Conservation (phyloP, 2,797 vertebrate genomes). For the Myotis planiceps region DNA sequence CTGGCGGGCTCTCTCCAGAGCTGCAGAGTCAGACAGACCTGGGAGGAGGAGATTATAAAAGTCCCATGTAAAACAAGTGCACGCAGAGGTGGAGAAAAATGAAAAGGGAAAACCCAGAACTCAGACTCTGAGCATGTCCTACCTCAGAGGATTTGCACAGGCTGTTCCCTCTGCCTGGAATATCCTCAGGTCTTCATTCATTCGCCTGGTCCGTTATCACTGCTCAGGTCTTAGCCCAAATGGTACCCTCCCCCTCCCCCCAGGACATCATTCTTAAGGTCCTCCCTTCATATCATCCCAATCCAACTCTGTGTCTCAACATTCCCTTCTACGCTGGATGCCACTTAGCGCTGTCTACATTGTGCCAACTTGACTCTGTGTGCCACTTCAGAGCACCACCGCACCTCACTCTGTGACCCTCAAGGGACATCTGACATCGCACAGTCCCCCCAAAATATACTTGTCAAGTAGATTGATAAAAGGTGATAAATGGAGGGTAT, state of each 20-base stretch:
- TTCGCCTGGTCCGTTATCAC: accelerated
- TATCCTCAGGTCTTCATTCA: background rate
- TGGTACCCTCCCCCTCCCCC: accelerated
- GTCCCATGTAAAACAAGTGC: background rate
- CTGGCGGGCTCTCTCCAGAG: background rate
- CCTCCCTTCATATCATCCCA: accelerated
- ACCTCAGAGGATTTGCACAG: background rate
- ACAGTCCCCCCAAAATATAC: background rate
- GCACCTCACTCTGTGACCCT: background rate
- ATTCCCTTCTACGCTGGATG: background rate
- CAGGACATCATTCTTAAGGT: background rate
- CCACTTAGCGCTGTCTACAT: background rate
- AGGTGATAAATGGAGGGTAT: background rate
- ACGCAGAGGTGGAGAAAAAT: background rate
- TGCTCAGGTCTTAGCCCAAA: background rate
- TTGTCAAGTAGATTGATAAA: background rate
- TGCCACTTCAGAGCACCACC: background rate
- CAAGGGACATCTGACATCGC: background rate
- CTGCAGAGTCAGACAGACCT: background rate
- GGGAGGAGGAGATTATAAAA: accelerated
- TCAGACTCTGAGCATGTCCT: background rate
- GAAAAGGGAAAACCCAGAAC: background rate
- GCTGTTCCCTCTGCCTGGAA: background rate
- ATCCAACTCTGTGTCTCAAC: background rate
- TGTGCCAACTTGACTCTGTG: accelerated